Conservation (phyloP, 2,797 vertebrate species). For the Tragopan temminckii region DNA sequence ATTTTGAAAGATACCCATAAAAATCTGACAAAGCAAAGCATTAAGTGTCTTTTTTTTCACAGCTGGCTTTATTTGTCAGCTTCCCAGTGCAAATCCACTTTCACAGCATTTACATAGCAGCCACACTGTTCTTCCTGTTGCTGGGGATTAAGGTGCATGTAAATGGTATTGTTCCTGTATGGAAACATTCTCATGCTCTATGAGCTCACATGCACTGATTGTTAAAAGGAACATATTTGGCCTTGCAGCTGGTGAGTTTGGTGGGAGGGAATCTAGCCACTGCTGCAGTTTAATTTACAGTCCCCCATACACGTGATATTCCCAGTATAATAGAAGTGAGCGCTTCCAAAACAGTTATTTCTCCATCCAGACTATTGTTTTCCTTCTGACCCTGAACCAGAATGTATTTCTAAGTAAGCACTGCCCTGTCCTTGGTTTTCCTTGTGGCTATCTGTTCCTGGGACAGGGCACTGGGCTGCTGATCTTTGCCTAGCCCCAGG, state of each 20-base stretch:
- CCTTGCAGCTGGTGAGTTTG: background rate
- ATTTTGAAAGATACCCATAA: background rate
- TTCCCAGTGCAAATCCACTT: background rate
- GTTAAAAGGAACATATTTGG: background rate
- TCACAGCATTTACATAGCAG: background rate
- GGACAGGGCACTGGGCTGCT: background rate
- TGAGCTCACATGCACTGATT: background rate
- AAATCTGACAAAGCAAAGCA: background rate
- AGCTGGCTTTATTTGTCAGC: background rate
- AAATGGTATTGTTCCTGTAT: fast-evolving
- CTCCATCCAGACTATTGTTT: background rate
- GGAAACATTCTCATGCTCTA: background rate
- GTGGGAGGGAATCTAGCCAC: background rate
- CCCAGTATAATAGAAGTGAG: background rate
- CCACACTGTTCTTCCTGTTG: background rate
- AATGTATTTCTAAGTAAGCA: background rate
- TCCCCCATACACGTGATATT: background rate
- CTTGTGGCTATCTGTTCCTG: background rate
- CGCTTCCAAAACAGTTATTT: background rate
- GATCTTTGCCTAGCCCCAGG: fast-evolving
- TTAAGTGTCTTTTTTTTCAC: background rate
- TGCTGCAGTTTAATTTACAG: background rate
- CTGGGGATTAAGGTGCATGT: background rate
- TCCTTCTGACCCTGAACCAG: background rate
- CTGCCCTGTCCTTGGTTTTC: background rate